A percentile compares a stretch with the other conserved stretches of the same genome.
phyloP scores from a whole-genome alignment of 2,888 invertebrate genomes.

The Drosophila subsilvestris region DNA sequence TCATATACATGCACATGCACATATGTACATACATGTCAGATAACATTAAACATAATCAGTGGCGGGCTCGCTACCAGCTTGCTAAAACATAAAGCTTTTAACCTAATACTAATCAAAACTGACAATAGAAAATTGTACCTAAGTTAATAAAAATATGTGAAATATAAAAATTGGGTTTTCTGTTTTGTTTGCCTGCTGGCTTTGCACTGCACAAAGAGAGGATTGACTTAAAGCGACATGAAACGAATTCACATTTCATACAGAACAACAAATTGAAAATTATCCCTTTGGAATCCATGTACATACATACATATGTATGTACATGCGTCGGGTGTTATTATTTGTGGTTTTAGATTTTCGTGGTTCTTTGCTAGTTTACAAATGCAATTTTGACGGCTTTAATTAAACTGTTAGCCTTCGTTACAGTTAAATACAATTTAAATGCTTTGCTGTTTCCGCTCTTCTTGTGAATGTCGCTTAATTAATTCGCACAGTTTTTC shows the following conservation, averaged over 20 bases:
- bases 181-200: constrained; percentile 20
- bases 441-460: constrained; percentile 57
- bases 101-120: constrained; percentile 68
- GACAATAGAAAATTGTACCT: constrained; percentile 56
- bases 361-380: constrained; percentile 64
- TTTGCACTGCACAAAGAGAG: constrained; percentile 30
- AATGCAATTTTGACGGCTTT: constrained; percentile 75
- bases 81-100: constrained; percentile 70
- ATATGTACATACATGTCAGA: constrained; percentile 12
- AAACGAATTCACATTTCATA: constrained; percentile 6
- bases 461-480: constrained; percentile 41
- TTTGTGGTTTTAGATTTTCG: constrained; percentile 20
- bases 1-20: constrained; percentile 9
- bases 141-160: constrained; percentile 55
- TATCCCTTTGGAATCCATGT: constrained; percentile 2
- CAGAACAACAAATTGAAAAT: constrained; percentile 43
- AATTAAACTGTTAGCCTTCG: constrained; percentile 58
- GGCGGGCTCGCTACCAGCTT: constrained; percentile 66
- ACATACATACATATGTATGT: constrained; percentile 5
- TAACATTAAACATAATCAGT: constrained; percentile 78
- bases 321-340: constrained; percentile 13
- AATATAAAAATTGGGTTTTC: constrained; percentile 40
- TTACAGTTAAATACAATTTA: constrained; percentile 70
- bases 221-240: constrained; percentile 28
- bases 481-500: constrained; percentile 49